Conservation (phyloP, 2,888 invertebrate genomes). For the Aradus depressus region DNA sequence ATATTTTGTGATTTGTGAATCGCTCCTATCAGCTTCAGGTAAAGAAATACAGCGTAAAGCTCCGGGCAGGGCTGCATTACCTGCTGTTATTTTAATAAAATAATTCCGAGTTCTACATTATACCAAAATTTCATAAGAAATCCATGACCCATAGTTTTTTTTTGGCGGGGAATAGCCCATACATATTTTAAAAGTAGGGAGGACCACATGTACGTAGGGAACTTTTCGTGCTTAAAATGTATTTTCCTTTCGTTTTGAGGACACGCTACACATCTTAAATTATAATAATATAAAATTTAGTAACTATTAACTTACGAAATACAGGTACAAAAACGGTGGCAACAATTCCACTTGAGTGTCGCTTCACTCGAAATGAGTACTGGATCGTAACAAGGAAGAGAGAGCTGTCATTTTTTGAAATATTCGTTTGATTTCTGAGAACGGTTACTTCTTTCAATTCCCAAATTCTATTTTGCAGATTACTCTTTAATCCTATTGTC, state of each 20-base stretch:
- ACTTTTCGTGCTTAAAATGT: not conserved
- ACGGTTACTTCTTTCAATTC: not conserved
- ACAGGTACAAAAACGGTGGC: conserved; percentile 5
- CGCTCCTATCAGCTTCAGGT: too few relatives aligned
- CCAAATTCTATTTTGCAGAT: not conserved
- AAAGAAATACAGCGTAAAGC: too few relatives aligned
- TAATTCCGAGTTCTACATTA: too few relatives aligned
- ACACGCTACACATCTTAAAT: not conserved
- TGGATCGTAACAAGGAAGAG: not conserved
- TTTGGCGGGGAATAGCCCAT: too few relatives aligned
- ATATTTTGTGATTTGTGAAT: too few relatives aligned
- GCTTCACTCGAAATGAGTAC: conserved; percentile 1
- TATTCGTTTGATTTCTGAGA: not conserved
- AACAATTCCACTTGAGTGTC: not conserved
- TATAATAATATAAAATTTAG: not conserved
- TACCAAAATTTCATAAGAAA: too few relatives aligned
- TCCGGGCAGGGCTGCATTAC: too few relatives aligned
- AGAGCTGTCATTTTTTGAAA: conserved; percentile 1
- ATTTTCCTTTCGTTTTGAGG: not conserved
- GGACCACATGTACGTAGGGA: too few relatives aligned
- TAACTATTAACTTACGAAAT: not conserved
- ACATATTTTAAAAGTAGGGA: too few relatives aligned
- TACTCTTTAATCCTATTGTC: conserved; percentile 1
- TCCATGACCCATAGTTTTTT: too few relatives aligned
- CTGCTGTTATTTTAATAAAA: too few relatives aligned